phyloP scores from a whole-genome alignment of 2,888 invertebrate genomes.

The Craniophora ligustri region DNA sequence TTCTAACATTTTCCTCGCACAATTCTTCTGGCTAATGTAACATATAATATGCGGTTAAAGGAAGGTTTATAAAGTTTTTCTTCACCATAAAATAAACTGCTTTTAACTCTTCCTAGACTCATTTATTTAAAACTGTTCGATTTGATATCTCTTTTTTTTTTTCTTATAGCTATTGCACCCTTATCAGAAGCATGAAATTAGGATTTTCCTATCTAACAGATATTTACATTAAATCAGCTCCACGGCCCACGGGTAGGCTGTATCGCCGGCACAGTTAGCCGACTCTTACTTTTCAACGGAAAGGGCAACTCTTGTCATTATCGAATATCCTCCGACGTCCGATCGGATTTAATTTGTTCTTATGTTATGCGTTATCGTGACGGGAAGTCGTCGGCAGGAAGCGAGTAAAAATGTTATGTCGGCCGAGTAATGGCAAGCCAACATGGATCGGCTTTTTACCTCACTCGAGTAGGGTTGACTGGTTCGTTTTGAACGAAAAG shows the following conservation, averaged over 20 bases:
- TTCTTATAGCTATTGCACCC: no score
- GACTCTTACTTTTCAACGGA: constrained; percentile 58
- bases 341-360: constrained; percentile 72
- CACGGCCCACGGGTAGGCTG: not conserved
- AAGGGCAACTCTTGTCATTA: constrained; percentile 65
- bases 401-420: constrained; percentile 71
- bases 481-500: constrained; percentile 2
- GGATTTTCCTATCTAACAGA: no score
- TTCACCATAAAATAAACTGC: no score
- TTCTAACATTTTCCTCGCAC: no score
- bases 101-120: no score
- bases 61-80: no score
- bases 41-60: no score
- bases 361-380: constrained; percentile 72
- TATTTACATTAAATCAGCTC: constrained; percentile 1
- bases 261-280: constrained; percentile 17
- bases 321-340: constrained; percentile 68
- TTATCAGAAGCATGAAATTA: no score
- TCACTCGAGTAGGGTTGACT: constrained; percentile 48
- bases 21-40: no score
- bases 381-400: constrained; percentile 73
- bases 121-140: no score
- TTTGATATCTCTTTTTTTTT: no score
- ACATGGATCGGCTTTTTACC: constrained; percentile 55
- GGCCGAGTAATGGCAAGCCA: constrained; percentile 59